These are phyloP conservation scores for Prosapia bicincta DNA, from an alignment of 2,888 invertebrate species.

Conservation along the genomic window DNA sequence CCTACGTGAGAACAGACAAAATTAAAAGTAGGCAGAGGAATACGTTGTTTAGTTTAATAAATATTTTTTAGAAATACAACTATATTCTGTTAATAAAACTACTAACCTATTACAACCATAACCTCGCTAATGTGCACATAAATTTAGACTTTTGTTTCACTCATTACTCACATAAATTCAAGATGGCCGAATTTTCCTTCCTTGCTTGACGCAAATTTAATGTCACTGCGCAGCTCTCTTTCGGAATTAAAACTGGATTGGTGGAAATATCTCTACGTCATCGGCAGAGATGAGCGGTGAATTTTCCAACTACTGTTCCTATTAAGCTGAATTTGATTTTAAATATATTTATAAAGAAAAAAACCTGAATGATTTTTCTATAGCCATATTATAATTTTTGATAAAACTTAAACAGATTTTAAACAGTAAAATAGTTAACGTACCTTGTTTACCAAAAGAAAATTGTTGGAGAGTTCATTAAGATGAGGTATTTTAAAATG, in stretches of 20 bases:
- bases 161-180: conserved; percentile 41
- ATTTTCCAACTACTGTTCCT: conserved; percentile 3
- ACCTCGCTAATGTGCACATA: conserved; percentile 36
- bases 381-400: too few relatives aligned
- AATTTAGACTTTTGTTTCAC: conserved; percentile 35
- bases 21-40: background rate
- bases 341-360: background rate
- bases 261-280: conserved; percentile 27
- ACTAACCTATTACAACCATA: conserved; percentile 39
- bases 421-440: too few relatives aligned
- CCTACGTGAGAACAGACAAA: conserved; percentile 5
- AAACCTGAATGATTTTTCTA: too few relatives aligned
- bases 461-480: too few relatives aligned
- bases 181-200: conserved; percentile 42
- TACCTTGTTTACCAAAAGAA: too few relatives aligned
- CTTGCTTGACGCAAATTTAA: conserved; percentile 41
- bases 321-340: background rate
- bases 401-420: too few relatives aligned
- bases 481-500: too few relatives aligned
- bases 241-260: conserved; percentile 29
- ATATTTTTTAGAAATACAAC: background rate
- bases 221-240: conserved; percentile 41
- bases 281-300: background rate
- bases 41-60: background rate
- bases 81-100: conserved; percentile 11